Base-by-base conservation (phyloP, 2,113 vertebrate genomes). In the Ciconia stormi region DNA sequence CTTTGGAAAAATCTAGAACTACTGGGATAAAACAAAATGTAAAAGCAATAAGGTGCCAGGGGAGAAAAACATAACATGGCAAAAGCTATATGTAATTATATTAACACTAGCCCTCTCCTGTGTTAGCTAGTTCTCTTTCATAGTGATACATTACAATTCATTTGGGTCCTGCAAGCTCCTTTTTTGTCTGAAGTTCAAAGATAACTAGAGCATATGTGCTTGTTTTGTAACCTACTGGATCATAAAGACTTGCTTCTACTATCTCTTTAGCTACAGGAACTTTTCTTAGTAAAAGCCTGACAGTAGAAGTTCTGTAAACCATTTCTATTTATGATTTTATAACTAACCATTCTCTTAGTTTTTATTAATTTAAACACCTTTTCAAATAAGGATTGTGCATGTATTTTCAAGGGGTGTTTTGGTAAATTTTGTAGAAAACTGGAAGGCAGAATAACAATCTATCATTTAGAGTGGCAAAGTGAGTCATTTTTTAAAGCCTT, bases 261-360 rank as follows among this genome's bases (percentile, higher is more conserved):
- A 7, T 32, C 38, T 73, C 10, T 67, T 85, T 61, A 61, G 16
- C 11, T n/a, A 50, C 8, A 77, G 26, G 17, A 69, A 40, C 21
- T 27, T 62, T 87, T 58, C n/a, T 63, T 82, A 53, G 8, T 62
- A 44, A 82, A 62, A 49, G 11, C 2, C 36, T 71, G 18, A 47
- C 3, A 65, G 7, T 17, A 89, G 7, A 13, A 69, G 27, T 58
- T 81, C 25, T 49, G 20, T 29, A 83, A 74, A 66, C 13, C 1
- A 7, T 30, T 61, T 56, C 5, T 78, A 13, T 65, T 73, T 62
- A 56, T 26, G 4, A 23, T 87, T 84, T 59, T 58, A 53, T 16
- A 50, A 70, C 10, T 44, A 58, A n/a, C 0, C 0, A 71, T 74
- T 58, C 1, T 50, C 7, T 50, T 78, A 16, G 36, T 73, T 78